These are phyloP conservation scores for Sarcophaga variegata DNA, from an alignment of 2,888 invertebrate genomes.

Conservation along the genomic window DNA sequence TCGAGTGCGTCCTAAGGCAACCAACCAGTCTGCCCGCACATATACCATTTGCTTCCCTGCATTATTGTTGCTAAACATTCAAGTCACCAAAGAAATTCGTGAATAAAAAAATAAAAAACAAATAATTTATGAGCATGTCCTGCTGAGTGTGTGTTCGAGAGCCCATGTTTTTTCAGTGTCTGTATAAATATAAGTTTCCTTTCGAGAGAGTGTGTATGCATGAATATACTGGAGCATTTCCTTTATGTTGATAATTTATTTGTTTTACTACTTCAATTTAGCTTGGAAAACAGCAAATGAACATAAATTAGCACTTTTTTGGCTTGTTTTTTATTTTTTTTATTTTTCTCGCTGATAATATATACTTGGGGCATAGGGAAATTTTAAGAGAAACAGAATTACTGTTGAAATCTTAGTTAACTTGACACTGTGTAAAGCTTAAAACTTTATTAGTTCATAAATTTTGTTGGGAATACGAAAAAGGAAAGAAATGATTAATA, in stretches of 20 bases:
- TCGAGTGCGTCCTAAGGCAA: neutral
- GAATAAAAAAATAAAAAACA: conserved; percentile 10
- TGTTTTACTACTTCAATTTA: conserved; percentile 6
- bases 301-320: conserved; percentile 1
- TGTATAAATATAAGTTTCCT: neutral
- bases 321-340: neutral
- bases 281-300: conserved; percentile 19
- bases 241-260: conserved; percentile 37
- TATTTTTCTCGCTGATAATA: neutral
- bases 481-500: neutral
- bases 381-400: neutral
- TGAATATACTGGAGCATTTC: neutral
- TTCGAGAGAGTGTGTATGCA: neutral
- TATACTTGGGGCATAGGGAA: neutral
- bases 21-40: neutral
- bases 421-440: neutral
- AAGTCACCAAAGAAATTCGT: neutral
- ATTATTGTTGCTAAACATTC: neutral
- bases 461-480: neutral
- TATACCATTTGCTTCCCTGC: neutral
- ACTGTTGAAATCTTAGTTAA: neutral
- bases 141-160: conserved; percentile 14
- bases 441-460: neutral
- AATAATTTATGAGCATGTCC: conserved; percentile 32
- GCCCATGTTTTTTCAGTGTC: neutral